phyloP scores from a whole-genome alignment of 2,113 vertebrate species.

The Caranx ignobilis region DNA sequence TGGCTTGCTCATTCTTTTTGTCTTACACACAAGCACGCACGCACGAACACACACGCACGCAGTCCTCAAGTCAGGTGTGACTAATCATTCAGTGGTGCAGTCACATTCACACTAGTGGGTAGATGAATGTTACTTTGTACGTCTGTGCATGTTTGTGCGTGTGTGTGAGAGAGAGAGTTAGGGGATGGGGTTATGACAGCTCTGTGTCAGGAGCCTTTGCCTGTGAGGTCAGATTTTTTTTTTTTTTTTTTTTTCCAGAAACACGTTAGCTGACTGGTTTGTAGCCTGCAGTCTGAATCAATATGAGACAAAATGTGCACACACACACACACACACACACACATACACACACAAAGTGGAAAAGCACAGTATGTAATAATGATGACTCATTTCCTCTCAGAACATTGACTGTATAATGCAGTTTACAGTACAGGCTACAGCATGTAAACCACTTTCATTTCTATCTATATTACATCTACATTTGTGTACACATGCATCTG shows the following conservation, averaged over 20 bases:
- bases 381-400: conserved; percentile 61
- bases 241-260: conserved; percentile 54
- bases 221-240: conserved; percentile 72
- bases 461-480: conserved; percentile 18
- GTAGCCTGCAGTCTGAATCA: conserved; percentile 67
- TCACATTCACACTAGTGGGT: no score
- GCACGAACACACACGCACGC: no score
- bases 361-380: conserved; percentile 48
- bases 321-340: conserved; percentile 24
- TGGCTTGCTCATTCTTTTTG: no score
- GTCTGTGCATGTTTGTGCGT: not conserved
- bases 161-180: conserved; percentile 29
- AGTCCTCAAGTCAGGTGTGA: no score
- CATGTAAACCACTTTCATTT: conserved; percentile 38
- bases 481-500: conserved; percentile 25
- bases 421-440: conserved; percentile 20
- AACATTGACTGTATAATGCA: conserved; percentile 39
- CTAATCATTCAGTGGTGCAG: no score
- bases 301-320: conserved; percentile 53
- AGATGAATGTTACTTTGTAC: no score
- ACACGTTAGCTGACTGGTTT: conserved; percentile 66
- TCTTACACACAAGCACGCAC: no score
- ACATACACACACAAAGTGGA: conserved; percentile 17
- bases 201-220: conserved; percentile 65
- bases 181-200: conserved; percentile 64